Base-by-base conservation (phyloP, 2,113 vertebrate species). In the Prunella himalayana region DNA sequence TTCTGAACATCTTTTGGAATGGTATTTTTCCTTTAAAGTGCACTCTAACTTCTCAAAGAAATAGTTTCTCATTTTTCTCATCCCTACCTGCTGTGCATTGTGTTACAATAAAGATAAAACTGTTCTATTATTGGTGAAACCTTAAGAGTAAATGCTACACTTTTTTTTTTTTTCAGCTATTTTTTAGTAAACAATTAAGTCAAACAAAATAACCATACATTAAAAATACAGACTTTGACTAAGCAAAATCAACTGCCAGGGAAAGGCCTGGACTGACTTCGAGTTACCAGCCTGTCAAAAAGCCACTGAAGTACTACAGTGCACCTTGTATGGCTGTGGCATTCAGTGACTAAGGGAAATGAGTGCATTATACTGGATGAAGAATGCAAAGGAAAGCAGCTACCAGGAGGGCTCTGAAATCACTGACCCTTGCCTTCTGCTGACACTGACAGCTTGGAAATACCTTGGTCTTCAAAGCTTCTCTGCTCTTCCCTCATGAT, bases 251-350 rank as follows among this genome's bases (percentile, higher is more conserved):
- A 60, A 24, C 47, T 30, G 16, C 33, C 30, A 37, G 3, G 9
- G 51, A 60, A 86, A 75, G 56, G 28, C n/a, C 27, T 64, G 50
- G 44, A 19, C 33, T 53, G 7, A 47, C 17, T 21, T 31, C 0
- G 0, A 60, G n/a, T 41, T 37, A n/a, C 51, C 25, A 39, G 28
- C 42, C 41, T 21, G 33, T 42, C 27, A 71, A 75, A 53, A 57
- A 81, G 37, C 3, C 20, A 68, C 0, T 21, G 35, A 68, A 59
- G 13, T 27, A 3, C 53, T 30, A 0, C 2, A 18, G 24, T 28
- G 56, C 19, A 66, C 35, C 27, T 66, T 23, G 8, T 35, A 15
- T 14, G 3, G 3, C 56, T 44, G 17, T 47, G 49, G 24, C 30
- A 41, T 22, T 45, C 49, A 10, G 33, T 9, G n/a, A 30, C 15